phyloP scores from a whole-genome alignment of 2,797 vertebrate genomes.

The Acrossocheilus wenchowensis region DNA sequence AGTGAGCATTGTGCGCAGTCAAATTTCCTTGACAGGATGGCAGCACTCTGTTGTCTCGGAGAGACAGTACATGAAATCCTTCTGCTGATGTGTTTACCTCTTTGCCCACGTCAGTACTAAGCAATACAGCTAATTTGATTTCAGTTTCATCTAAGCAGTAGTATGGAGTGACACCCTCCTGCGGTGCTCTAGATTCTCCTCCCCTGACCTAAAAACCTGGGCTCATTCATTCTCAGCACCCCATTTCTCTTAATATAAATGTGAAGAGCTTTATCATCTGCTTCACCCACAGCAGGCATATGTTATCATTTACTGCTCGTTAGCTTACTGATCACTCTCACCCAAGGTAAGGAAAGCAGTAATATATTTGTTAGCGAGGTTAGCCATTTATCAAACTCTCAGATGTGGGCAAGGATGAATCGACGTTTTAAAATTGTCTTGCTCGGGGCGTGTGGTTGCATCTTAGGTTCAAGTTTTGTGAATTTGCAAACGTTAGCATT shows the following conservation, averaged over 20 bases:
- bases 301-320: slow-evolving; percentile 34
- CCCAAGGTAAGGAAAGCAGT: not conserved
- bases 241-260: slow-evolving; percentile 47
- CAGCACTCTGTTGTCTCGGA: not conserved
- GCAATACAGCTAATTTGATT: slow-evolving; percentile 14
- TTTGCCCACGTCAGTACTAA: slow-evolving; percentile 4
- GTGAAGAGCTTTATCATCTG: slow-evolving; percentile 47
- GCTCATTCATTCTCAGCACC: slow-evolving; percentile 36
- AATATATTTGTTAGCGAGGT: slow-evolving; percentile 5
- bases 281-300: slow-evolving; percentile 11
- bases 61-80: slow-evolving; percentile 10
- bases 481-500: not conserved
- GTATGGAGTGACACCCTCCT: slow-evolving; percentile 57
- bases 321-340: slow-evolving; percentile 26
- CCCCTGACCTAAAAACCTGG: slow-evolving; percentile 46
- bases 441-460: not conserved
- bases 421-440: not conserved
- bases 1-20: not conserved
- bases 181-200: slow-evolving; percentile 56
- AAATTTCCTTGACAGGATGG: slow-evolving; percentile 21
- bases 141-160: slow-evolving; percentile 30
- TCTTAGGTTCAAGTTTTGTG: not conserved
- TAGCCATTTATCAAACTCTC: slow-evolving; percentile 36
- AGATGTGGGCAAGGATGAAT: not conserved
- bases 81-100: slow-evolving; percentile 23